Percentiles rank a stretch among this genome's conserved stretches.
These are phyloP conservation scores for Trinectes maculatus DNA, from an alignment of 2,113 vertebrate species.

Conservation along the genomic window DNA sequence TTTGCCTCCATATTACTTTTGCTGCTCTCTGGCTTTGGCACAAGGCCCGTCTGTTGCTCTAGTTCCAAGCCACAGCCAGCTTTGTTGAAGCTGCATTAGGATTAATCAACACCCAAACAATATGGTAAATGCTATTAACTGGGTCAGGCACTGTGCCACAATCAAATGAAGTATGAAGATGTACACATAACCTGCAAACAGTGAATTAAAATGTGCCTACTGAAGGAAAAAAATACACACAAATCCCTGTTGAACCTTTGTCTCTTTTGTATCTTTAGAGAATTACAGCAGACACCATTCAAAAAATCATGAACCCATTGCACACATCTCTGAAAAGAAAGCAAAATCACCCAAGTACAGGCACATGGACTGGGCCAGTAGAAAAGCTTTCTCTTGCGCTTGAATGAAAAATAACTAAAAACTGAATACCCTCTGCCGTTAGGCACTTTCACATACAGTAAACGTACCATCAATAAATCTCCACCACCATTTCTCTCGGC, in stretches of 20 bases:
- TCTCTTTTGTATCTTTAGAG: not conserved
- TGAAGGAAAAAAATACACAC: not conserved
- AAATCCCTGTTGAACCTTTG: not conserved
- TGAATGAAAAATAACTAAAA: slow-evolving; percentile 5
- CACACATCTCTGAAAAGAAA: not conserved
- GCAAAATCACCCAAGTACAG: not conserved
- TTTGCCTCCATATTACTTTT: slow-evolving; percentile 51
- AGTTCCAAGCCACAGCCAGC: slow-evolving; percentile 62
- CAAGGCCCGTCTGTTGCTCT: slow-evolving; percentile 53
- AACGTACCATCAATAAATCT: slow-evolving; percentile 4
- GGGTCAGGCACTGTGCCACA: slow-evolving; percentile 65
- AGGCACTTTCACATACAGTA: not conserved
- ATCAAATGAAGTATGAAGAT: slow-evolving; percentile 65
- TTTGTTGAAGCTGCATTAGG: slow-evolving; percentile 70
- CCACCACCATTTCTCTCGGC: not conserved
- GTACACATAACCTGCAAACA: slow-evolving; percentile 23
- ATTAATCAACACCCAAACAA: slow-evolving; percentile 78
- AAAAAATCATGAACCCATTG: not conserved
- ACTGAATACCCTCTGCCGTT: slow-evolving; percentile 5
- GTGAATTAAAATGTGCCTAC: slow-evolving; percentile 34
- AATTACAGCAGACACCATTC: not conserved
- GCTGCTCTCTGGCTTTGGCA: slow-evolving; percentile 49
- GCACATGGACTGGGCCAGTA: not conserved
- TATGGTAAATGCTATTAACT: slow-evolving; percentile 72
- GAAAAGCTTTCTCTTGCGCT: not conserved